phyloP scores from a whole-genome alignment of 2,113 vertebrate genomes.

The Octodon degus region DNA sequence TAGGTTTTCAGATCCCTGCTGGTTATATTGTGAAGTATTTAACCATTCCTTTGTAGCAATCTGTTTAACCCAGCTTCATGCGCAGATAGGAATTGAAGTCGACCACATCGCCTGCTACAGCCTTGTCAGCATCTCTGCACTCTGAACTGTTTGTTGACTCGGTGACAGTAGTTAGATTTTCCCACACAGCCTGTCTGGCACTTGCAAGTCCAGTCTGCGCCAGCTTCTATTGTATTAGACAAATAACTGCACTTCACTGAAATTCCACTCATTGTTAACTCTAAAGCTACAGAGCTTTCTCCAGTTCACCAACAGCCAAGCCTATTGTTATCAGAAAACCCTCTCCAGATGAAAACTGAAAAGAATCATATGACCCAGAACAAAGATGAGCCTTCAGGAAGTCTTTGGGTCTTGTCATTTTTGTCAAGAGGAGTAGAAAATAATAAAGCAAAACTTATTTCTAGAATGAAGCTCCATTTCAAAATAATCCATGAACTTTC shows the following conservation, averaged over 20 bases:
- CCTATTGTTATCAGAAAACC: conserved; percentile 87
- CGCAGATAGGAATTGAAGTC: conserved; percentile 73
- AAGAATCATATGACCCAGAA: conserved; percentile 89
- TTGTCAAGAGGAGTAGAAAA: conserved; percentile 84
- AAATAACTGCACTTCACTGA: conserved; percentile 84
- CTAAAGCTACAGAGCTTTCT: conserved; percentile 89
- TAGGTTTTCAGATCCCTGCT: conserved; percentile 65
- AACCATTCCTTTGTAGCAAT: conserved; percentile 78
- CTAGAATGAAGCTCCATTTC: conserved; percentile 81
- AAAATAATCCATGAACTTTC: conserved; percentile 81
- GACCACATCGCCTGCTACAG: conserved; percentile 76
- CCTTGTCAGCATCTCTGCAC: conserved; percentile 75
- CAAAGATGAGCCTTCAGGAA: conserved; percentile 89
- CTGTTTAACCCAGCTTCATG: conserved; percentile 70
- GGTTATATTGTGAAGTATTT: conserved; percentile 67
- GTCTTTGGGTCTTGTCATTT: conserved; percentile 87
- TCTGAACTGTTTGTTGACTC: conserved; percentile 86
- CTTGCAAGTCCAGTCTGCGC: conserved; percentile 85
- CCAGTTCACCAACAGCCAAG: conserved; percentile 85
- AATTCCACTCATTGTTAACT: conserved; percentile 89
- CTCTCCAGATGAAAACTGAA: conserved; percentile 88
- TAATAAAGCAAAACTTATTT: conserved; percentile 85
- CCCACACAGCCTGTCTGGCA: conserved; percentile 87
- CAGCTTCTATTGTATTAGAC: conserved; percentile 87
- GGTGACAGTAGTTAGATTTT: conserved; percentile 85